Percentiles rank a stretch among this genome's conserved stretches.
These are phyloP conservation scores for Emydocephalus ijimae DNA, from an alignment of 2,113 vertebrate genomes.

Conservation along the genomic window DNA sequence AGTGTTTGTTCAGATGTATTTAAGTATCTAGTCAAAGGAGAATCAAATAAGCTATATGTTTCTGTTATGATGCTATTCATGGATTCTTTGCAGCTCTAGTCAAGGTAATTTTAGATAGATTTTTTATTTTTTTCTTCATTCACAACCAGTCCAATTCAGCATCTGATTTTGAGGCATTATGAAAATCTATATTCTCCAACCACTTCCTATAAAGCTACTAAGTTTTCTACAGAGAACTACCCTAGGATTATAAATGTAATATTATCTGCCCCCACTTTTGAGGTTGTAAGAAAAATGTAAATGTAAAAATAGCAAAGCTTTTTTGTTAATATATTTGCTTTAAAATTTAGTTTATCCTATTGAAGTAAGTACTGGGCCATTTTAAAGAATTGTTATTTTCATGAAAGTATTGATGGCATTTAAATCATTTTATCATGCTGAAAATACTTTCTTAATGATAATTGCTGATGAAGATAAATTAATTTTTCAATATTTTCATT, in stretches of 20 bases:
- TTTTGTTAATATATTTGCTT: not conserved
- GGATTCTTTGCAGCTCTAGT: not conserved
- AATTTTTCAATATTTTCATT: not conserved
- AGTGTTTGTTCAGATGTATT: not conserved
- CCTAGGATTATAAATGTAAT: not conserved
- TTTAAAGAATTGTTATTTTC: not conserved
- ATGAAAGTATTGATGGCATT: not conserved
- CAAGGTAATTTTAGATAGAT: not conserved
- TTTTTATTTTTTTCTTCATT: not conserved
- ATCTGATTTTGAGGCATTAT: not conserved
- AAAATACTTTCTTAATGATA: not conserved
- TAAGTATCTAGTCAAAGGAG: not conserved
- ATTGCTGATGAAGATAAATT: not conserved
- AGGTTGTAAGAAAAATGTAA: not conserved
- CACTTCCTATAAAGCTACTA: not conserved
- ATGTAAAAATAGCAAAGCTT: not conserved
- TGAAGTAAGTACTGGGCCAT: not conserved
- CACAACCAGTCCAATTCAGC: not conserved
- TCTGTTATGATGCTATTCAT: not conserved
- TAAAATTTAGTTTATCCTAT: not conserved
- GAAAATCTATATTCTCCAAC: not conserved
- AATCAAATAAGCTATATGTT: not conserved
- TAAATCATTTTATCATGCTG: not conserved
- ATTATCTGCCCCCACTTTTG: not conserved
- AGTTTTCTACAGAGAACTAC: not conserved